phyloP scores from a whole-genome alignment of 2,888 invertebrate species.

The Chloroclystis v-ata region DNA sequence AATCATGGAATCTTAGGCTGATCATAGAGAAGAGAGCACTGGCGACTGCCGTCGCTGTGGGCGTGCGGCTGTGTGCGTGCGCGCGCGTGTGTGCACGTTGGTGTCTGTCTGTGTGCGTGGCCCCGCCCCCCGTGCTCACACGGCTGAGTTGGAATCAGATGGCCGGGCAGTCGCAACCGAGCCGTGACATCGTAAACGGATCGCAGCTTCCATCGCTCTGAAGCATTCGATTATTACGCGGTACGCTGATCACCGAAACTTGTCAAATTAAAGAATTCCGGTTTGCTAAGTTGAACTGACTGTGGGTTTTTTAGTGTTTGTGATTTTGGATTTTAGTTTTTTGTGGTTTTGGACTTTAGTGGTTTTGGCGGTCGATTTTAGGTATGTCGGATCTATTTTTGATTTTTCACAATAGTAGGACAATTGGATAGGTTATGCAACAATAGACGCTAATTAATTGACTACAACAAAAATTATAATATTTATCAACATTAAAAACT shows the following conservation, averaged over 20 bases:
- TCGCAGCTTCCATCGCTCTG: conserved; percentile 66
- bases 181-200: conserved; percentile 76
- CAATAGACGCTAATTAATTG: too few species aligned
- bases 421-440: too few species aligned
- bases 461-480: not conserved
- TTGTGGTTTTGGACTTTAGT: conserved; percentile 35
- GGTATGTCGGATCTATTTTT: conserved; percentile 31
- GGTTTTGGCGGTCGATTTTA: conserved; percentile 30
- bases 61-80: too few species aligned
- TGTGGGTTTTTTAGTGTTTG: conserved; percentile 49
- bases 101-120: conserved; percentile 37
- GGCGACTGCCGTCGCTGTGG: conserved; percentile 26
- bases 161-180: conserved; percentile 76
- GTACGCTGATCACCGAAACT: conserved; percentile 68
- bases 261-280: conserved; percentile 70
- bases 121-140: conserved; percentile 75
- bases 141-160: conserved; percentile 78
- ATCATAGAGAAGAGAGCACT: conserved; percentile 17
- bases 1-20: conserved; percentile 28
- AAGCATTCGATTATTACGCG: conserved; percentile 73
- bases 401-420: not conserved
- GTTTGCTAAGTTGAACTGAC: conserved; percentile 47
- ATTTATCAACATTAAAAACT: too few species aligned
- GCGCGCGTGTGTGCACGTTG: conserved; percentile 27
- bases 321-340: conserved; percentile 50